phyloP scores from a whole-genome alignment of 2,113 vertebrate genomes.

The Ptyas mucosa region DNA sequence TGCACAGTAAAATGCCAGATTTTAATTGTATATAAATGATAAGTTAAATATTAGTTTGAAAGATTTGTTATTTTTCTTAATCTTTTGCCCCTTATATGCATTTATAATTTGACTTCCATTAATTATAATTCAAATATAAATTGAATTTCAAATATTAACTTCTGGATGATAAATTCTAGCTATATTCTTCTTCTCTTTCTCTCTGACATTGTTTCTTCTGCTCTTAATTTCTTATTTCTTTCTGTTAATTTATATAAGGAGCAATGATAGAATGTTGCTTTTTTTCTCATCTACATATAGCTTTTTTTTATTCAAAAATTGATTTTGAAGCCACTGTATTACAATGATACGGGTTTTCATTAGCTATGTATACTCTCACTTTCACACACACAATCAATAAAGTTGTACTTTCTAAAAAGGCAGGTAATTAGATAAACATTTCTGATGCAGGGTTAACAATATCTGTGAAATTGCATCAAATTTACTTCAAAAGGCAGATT shows the following conservation, averaged over 20 bases:
- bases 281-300: neutral
- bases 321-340: slow-evolving; percentile 50
- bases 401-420: slow-evolving; percentile 59
- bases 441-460: slow-evolving; percentile 57
- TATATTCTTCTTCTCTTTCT: neutral
- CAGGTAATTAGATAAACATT: slow-evolving; percentile 71
- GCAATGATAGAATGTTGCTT: slow-evolving; percentile 45
- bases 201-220: slow-evolving; percentile 5
- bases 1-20: neutral
- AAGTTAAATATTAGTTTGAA: neutral
- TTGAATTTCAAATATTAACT: neutral
- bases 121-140: neutral
- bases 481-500: slow-evolving; percentile 78
- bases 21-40: neutral
- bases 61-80: neutral
- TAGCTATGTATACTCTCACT: neutral
- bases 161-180: neutral
- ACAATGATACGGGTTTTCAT: slow-evolving; percentile 20
- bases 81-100: neutral
- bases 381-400: slow-evolving; percentile 57
- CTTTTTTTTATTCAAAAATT: slow-evolving; percentile 36
- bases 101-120: neutral
- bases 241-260: slow-evolving; percentile 42
- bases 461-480: slow-evolving; percentile 79
- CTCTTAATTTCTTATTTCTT: slow-evolving; percentile 43